Conservation (phyloP, 2,797 vertebrate species). For the Myotis planiceps region DNA sequence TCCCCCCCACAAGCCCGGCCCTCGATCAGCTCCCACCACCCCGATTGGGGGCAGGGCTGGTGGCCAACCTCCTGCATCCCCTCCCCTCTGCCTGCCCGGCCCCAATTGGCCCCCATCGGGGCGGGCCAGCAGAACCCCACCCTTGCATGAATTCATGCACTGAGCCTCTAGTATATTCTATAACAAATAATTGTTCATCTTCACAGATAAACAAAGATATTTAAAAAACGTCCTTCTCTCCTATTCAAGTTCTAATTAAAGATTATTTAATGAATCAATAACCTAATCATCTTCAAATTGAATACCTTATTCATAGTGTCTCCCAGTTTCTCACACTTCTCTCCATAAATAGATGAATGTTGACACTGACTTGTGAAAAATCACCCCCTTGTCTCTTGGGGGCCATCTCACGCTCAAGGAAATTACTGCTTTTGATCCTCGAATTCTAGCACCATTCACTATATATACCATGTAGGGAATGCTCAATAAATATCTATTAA, state of each 20-base stretch:
- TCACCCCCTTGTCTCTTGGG: not conserved
- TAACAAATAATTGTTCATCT: constrained; percentile 5
- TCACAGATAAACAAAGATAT: not conserved
- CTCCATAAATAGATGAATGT: not conserved
- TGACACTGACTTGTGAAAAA: not conserved
- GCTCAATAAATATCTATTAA: not conserved
- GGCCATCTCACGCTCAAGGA: not conserved
- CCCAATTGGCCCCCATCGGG: too few relatives aligned
- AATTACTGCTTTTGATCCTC: not conserved
- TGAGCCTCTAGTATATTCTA: not conserved
- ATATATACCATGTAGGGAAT: not conserved
- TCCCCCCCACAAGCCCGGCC: too few relatives aligned
- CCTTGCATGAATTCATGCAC: too few relatives aligned
- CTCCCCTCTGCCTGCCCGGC: too few relatives aligned
- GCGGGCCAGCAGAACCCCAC: too few relatives aligned
- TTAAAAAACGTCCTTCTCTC: not conserved
- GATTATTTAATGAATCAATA: not conserved
- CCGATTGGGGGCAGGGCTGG: accelerated
- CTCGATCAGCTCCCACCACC: accelerated
- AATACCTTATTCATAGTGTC: not conserved
- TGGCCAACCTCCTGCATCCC: too few relatives aligned
- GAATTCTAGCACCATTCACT: not conserved
- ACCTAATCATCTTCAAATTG: not conserved
- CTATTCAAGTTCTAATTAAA: not conserved
- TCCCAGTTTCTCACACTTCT: not conserved